Base-by-base conservation (phyloP, 1,140 invertebrate genomes). In the Apis mellifera region DNA sequence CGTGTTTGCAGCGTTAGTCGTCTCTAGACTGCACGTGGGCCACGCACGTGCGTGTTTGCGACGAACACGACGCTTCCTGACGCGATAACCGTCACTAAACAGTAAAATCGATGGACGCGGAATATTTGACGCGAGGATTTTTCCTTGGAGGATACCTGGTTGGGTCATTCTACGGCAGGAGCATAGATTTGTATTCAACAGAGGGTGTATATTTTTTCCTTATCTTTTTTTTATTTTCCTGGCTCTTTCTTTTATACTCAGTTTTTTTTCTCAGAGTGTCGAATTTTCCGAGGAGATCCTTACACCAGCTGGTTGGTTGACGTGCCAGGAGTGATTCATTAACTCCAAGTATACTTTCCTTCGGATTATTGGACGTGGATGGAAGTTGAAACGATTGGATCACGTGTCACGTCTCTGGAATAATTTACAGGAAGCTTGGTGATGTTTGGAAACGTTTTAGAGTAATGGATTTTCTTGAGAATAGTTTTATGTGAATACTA, bases 1-100 rank as follows among this genome's bases (percentile, higher is more conserved):
- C 90, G 77, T 90, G 86, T 90, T 90, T 90, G 86, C 89, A 72
- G 83, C 70, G 86, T 87, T 88, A 82, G 70, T 55, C 69, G 83
- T n/a, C 71, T 72, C 66, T 23, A 21, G 48, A 80, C 75, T 77
- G 76, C 83, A 83, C 86, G 86, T 87, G 83, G 72, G 86, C 50
- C 72, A 87, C 83, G 86, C 86, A 88, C 86, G 86, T 88, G 86
- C 86, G 86, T 88, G 75, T 59, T 60, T 50, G 66, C 74, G 15
- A n/a, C 23, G 26, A 54, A 59, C 50, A 23, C 55, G 62, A 62
- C 55, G 66, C 26, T 87, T 82, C 83, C 83, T 68, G 62, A 26
- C 73, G 57, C 69, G 86, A 89, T 89, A 89, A 88, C 75, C 78
- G 68, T 54, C 59, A 60, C 32, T 48, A 85, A 86, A 89, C 87